Evolutionary conservation across 2,888 invertebrate species (phyloP).

Genomic region (Amiota communis): DNA sequence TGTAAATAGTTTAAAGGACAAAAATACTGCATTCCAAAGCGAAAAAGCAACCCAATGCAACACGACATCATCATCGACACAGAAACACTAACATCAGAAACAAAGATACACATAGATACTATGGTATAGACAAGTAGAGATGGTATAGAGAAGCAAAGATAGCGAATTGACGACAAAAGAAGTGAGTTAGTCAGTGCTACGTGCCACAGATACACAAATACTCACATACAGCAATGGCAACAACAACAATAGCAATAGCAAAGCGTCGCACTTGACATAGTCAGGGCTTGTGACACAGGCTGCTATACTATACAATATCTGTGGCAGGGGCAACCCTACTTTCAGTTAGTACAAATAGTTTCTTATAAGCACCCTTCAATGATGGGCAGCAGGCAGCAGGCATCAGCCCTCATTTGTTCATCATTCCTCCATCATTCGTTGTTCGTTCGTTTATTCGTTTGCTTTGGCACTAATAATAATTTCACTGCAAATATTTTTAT

Average conservation of each 20-base stretch:
- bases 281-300: conserved; percentile 8
- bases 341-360: not conserved
- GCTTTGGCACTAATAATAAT: conserved; percentile 27
- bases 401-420: not conserved
- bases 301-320: not conserved
- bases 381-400: not conserved
- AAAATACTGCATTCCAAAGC: conserved; percentile 54
- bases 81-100: no score
- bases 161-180: no score
- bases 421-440: not conserved
- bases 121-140: not conserved
- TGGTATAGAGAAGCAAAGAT: not conserved
- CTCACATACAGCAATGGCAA: no score
- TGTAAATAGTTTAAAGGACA: conserved; percentile 56
- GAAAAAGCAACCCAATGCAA: no score
- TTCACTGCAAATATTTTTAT: conserved; percentile 27
- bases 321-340: not conserved
- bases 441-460: not conserved
- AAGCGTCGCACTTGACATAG: conserved; percentile 27
- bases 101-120: no score
- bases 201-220: conserved; percentile 2
- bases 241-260: not conserved
- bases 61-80: no score
- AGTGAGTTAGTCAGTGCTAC: not conserved
- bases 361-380: conserved; percentile 23